A percentile compares a stretch with the other conserved stretches of the same genome.
phyloP scores from a whole-genome alignment of 37 sponge, comb jelly and placozoan genomes.

The Ephydatia muelleri region DNA sequence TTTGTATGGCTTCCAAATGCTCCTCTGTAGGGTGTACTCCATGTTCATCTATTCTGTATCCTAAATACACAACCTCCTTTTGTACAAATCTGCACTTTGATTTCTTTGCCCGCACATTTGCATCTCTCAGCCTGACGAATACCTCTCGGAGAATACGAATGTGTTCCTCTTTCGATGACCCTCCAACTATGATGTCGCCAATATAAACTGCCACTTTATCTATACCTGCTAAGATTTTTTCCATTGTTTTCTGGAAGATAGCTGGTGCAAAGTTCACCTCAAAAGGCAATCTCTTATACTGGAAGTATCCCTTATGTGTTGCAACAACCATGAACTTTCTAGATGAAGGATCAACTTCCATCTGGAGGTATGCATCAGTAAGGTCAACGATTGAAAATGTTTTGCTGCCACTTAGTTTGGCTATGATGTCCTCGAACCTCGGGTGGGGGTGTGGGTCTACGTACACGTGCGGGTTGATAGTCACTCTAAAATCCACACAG shows the following conservation, averaged over 20 bases:
- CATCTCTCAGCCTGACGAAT: neutral
- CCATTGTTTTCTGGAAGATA: neutral
- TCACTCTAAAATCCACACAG: neutral
- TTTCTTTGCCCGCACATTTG: neutral
- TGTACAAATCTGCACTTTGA: neutral
- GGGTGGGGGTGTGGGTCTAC: neutral
- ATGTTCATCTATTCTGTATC: neutral
- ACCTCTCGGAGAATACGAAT: neutral
- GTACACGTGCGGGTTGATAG: neutral
- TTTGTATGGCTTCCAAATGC: neutral
- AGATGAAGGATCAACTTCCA: neutral
- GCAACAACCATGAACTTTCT: neutral
- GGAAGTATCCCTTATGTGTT: neutral
- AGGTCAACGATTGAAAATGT: neutral
- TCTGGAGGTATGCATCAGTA: neutral
- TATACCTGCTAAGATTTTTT: neutral
- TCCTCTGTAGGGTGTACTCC: neutral
- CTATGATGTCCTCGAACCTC: neutral
- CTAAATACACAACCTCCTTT: neutral
- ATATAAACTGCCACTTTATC: neutral
- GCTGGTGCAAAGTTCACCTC: neutral
- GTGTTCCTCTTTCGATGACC: neutral
- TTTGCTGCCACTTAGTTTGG: neutral
- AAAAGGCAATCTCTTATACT: slow-evolving; percentile 9
- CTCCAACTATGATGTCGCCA: neutral